phyloP scores from a whole-genome alignment of 2,113 vertebrate species.

The Morone saxatilis region DNA sequence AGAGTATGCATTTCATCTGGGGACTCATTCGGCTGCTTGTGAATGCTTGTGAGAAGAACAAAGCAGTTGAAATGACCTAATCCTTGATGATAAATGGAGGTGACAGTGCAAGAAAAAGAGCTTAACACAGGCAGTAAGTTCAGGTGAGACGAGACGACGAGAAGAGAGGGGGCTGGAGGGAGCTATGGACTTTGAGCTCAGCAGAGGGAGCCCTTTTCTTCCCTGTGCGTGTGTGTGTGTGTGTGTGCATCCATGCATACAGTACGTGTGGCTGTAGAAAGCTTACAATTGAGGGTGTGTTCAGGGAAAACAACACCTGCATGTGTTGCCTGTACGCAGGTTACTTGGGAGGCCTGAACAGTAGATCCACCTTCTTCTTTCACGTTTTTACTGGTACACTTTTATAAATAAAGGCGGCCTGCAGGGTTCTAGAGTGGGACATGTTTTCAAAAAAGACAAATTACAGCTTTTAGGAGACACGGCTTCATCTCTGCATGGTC shows the following conservation, averaged over 20 bases:
- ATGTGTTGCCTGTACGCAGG: neutral
- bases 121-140: neutral
- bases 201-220: conserved; percentile 77
- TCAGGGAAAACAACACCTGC: conserved; percentile 2
- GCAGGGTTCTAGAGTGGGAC: neutral
- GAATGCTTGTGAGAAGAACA: conserved; percentile 1
- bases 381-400: neutral
- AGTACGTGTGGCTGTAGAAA: conserved; percentile 8
- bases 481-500: conserved; percentile 44
- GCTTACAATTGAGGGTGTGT: neutral
- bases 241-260: neutral
- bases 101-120: conserved; percentile 4
- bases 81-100: conserved; percentile 16
- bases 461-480: conserved; percentile 23
- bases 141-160: conserved; percentile 29
- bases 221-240: conserved; percentile 28
- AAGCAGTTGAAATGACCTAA: conserved; percentile 7
- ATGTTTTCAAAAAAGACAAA: conserved; percentile 13
- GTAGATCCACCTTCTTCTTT: neutral
- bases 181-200: conserved; percentile 58
- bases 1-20: neutral
- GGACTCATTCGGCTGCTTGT: neutral
- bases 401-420: neutral
- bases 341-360: neutral
- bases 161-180: conserved; percentile 15